A percentile compares a stretch with the other conserved stretches of the same genome.
These are phyloP conservation scores for Epinephelus fuscoguttatus DNA, from an alignment of 2,113 vertebrate genomes.

Conservation along the genomic window DNA sequence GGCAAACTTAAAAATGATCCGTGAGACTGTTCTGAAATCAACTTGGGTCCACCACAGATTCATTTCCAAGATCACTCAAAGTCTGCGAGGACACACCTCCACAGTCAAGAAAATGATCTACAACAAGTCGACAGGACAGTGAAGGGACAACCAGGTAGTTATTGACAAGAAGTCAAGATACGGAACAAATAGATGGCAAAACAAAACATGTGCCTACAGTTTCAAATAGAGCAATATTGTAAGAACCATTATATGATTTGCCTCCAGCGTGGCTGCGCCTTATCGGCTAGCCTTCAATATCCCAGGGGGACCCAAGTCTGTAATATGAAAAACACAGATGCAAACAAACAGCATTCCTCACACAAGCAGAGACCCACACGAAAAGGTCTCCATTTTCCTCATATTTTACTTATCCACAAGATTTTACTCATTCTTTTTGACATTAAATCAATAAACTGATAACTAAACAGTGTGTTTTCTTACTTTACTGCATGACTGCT, in stretches of 20 bases:
- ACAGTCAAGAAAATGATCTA: constrained; percentile 31
- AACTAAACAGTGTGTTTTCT: constrained; percentile 20
- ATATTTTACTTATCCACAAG: constrained; percentile 35
- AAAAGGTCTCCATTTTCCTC: constrained; percentile 65
- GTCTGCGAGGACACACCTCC: constrained; percentile 45
- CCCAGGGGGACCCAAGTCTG: constrained; percentile 89
- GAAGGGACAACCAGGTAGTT: constrained; percentile 43
- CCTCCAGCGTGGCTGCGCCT: constrained; percentile 87
- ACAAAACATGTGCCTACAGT: constrained; percentile 81
- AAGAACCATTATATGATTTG: constrained; percentile 88
- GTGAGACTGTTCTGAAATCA: background rate
- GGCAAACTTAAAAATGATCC: constrained; percentile 39
- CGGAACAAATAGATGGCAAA: constrained; percentile 74
- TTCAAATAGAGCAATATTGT: constrained; percentile 86
- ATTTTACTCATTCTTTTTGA: constrained; percentile 15
- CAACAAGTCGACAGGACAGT: constrained; percentile 49
- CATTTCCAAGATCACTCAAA: constrained; percentile 53
- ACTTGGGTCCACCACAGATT: background rate
- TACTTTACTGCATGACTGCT: constrained; percentile 8
- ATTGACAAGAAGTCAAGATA: constrained; percentile 53
- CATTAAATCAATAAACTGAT: constrained; percentile 4
- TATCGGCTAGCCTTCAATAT: constrained; percentile 90
- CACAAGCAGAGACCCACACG: constrained; percentile 78
- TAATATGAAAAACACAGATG: constrained; percentile 89
- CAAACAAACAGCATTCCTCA: constrained; percentile 89